These are phyloP conservation scores for Microchirus variegatus DNA, from an alignment of 2,797 vertebrate genomes.

Conservation along the genomic window DNA sequence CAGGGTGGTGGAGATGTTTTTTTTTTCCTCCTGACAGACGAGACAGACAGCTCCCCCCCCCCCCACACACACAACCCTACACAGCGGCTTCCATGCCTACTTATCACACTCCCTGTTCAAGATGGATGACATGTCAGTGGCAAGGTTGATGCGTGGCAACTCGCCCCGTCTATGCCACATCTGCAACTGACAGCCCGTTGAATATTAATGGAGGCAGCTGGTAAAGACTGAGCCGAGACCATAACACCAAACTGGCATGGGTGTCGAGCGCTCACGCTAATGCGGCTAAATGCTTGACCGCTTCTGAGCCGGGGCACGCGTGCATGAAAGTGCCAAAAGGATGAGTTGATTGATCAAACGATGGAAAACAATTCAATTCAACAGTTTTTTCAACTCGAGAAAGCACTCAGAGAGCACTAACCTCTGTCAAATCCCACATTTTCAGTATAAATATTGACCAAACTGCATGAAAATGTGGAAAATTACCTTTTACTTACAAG, in stretches of 20 bases:
- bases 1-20: conserved; percentile 31
- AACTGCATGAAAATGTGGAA: no score
- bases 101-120: conserved; percentile 32
- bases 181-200: conserved; percentile 54
- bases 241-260: conserved; percentile 13
- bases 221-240: conserved; percentile 17
- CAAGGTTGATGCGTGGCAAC: conserved; percentile 49
- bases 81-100: conserved; percentile 22
- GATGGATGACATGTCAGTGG: conserved; percentile 36
- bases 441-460: no score
- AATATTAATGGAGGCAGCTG: conserved; percentile 61
- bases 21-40: conserved; percentile 32
- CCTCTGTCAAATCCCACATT: no score
- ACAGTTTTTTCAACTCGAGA: no score
- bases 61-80: conserved; percentile 7
- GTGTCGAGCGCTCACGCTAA: neutral
- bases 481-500: no score
- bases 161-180: conserved; percentile 48
- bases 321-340: neutral
- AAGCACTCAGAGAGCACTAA: no score
- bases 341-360: no score
- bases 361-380: no score
- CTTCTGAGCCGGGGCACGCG: neutral
- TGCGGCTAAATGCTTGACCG: neutral
- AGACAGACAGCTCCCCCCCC: conserved; percentile 3